A percentile compares a stretch with the other conserved stretches of the same genome.
phyloP scores from a whole-genome alignment of 2,888 invertebrate species.

The Anoncus sp. region DNA sequence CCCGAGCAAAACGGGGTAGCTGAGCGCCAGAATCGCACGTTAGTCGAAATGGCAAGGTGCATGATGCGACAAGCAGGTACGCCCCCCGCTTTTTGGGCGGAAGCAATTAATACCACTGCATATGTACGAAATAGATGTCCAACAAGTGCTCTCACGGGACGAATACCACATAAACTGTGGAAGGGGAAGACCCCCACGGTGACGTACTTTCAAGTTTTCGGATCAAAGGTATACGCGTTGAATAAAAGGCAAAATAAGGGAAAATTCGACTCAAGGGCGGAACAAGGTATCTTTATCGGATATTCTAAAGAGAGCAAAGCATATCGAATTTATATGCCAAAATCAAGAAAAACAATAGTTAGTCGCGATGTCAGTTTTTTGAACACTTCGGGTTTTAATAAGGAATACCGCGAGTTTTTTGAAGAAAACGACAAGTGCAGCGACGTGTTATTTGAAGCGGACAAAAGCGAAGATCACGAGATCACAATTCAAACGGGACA shows the following conservation, averaged over 20 bases:
- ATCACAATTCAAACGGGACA: too few species aligned
- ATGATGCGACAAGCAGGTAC: constrained; percentile 58
- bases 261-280: constrained; percentile 52
- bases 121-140: constrained; percentile 63
- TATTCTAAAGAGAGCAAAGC: constrained; percentile 47
- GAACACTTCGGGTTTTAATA: not conserved
- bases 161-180: constrained; percentile 52
- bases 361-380: constrained; percentile 45
- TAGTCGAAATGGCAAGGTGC: constrained; percentile 62
- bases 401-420: constrained; percentile 21
- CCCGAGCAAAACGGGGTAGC: constrained; percentile 73
- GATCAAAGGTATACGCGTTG: constrained; percentile 45
- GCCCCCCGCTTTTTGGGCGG: constrained; percentile 66
- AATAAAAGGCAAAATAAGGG: constrained; percentile 38
- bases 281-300: constrained; percentile 44
- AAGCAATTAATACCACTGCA: constrained; percentile 65
- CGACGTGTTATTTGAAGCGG: too few species aligned
- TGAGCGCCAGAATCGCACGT: constrained; percentile 69
- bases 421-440: not conserved
- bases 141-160: constrained; percentile 36
- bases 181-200: constrained; percentile 40
- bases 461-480: too few species aligned
- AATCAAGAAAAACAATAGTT: constrained; percentile 12
- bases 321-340: constrained; percentile 32
- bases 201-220: constrained; percentile 51